A percentile compares a stretch with the other conserved stretches of the same genome.
These are phyloP conservation scores for Passerculus sandwichensis DNA, from an alignment of 2,797 vertebrate genomes.

Conservation along the genomic window DNA sequence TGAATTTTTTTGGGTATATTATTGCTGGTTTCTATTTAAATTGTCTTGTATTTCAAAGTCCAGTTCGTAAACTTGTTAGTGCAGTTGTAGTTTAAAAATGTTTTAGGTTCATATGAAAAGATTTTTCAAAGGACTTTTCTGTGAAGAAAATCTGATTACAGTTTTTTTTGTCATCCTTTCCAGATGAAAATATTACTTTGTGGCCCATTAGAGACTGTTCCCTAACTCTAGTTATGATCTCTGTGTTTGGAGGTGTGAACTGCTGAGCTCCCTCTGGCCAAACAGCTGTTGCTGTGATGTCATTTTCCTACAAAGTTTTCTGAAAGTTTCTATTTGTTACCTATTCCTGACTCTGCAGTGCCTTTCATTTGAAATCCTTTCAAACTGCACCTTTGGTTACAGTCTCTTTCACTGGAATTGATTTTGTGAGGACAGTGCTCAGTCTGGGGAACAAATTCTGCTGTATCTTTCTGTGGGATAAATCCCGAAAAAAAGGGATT, in stretches of 20 bases:
- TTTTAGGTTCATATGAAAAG: background rate
- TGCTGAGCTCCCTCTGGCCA: background rate
- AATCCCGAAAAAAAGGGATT: background rate
- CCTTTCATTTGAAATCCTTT: background rate
- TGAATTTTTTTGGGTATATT: background rate
- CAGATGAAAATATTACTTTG: background rate
- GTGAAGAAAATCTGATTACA: background rate
- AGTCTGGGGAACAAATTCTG: background rate
- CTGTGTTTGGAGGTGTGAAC: background rate
- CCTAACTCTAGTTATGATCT: background rate
- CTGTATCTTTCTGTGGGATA: background rate
- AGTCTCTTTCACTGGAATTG: background rate
- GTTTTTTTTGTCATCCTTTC: background rate
- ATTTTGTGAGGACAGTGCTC: background rate
- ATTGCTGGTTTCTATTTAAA: background rate
- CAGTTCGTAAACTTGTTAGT: background rate
- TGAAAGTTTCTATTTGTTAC: background rate
- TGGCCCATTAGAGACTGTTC: background rate
- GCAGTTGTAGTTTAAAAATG: background rate
- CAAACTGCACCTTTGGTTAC: background rate
- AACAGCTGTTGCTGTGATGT: background rate
- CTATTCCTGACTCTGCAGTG: background rate
- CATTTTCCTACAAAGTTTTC: background rate
- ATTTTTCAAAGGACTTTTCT: background rate
- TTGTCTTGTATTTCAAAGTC: background rate